A percentile compares a stretch with the other conserved stretches of the same genome.
These are phyloP conservation scores for Nettapus auritus DNA, from an alignment of 2,113 vertebrate species.

Conservation along the genomic window DNA sequence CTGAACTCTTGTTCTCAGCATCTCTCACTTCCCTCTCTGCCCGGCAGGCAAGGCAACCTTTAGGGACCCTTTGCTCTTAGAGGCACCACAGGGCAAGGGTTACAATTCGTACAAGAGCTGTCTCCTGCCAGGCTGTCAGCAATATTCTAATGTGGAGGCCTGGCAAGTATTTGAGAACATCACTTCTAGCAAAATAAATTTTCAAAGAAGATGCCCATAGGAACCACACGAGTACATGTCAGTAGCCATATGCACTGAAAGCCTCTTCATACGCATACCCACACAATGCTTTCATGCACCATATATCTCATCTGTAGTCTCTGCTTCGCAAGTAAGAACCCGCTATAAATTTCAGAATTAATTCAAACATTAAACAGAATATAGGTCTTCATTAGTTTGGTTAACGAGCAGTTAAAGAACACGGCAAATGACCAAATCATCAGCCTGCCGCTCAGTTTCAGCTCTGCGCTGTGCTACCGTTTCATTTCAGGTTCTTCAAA, in stretches of 20 bases:
- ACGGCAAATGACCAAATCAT: conserved; percentile 5
- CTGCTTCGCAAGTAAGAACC: conserved; percentile 8
- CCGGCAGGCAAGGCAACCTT: not conserved
- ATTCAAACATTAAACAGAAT: conserved; percentile 18
- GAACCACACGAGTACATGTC: not conserved
- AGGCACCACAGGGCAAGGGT: conserved; percentile 20
- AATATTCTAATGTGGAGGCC: conserved; percentile 10
- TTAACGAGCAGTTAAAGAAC: conserved; percentile 28
- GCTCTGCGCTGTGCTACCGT: not conserved
- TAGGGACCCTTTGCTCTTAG: not conserved
- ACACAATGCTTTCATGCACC: conserved; percentile 22
- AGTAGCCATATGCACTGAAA: conserved; percentile 27
- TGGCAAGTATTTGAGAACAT: conserved; percentile 21
- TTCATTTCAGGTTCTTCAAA: conserved; percentile 55
- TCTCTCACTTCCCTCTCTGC: not conserved
- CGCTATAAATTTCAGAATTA: conserved; percentile 21
- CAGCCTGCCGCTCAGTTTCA: not conserved
- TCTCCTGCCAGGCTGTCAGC: not conserved
- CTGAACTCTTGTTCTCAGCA: not conserved
- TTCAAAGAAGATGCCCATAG: conserved; percentile 27
- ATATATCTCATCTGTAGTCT: conserved; percentile 3
- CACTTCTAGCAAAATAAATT: conserved; percentile 27
- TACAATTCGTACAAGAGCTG: not conserved
- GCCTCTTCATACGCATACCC: not conserved
- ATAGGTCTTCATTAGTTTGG: not conserved